These are phyloP conservation scores for Drosophila silvestris DNA, from an alignment of 2,888 invertebrate genomes.

Conservation along the genomic window DNA sequence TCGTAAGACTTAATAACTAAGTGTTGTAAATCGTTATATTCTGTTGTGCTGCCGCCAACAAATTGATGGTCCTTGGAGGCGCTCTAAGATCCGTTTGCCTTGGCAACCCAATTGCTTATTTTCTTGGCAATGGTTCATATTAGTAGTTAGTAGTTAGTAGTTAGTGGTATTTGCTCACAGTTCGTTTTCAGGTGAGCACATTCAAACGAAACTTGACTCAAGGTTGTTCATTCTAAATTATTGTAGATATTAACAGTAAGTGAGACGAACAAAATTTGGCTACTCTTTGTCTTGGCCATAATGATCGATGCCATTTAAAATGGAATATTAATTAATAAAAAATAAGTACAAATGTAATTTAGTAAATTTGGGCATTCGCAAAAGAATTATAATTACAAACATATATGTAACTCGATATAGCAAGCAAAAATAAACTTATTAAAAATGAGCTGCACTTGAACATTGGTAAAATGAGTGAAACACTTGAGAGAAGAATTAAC, in stretches of 20 bases:
- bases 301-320: neutral
- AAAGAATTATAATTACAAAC: constrained; percentile 8
- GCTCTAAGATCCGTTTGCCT: neutral
- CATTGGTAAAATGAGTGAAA: constrained; percentile 48
- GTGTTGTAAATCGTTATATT: constrained; percentile 20
- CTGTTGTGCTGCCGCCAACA: constrained; percentile 13
- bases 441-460: constrained; percentile 58
- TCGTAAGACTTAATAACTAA: constrained; percentile 24
- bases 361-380: constrained; percentile 8
- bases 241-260: neutral
- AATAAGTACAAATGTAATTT: neutral
- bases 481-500: constrained; percentile 52
- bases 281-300: neutral
- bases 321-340: neutral
- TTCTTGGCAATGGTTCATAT: neutral
- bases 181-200: too few species aligned
- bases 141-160: neutral
- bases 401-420: neutral
- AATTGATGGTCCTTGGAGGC: neutral
- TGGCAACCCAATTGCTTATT: neutral
- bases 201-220: neutral
- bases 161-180: neutral
- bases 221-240: neutral
- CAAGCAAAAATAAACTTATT: constrained; percentile 21
- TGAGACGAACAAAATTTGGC: neutral